Conservation (phyloP, 2,113 vertebrate species). For the Taurulus bubalis region DNA sequence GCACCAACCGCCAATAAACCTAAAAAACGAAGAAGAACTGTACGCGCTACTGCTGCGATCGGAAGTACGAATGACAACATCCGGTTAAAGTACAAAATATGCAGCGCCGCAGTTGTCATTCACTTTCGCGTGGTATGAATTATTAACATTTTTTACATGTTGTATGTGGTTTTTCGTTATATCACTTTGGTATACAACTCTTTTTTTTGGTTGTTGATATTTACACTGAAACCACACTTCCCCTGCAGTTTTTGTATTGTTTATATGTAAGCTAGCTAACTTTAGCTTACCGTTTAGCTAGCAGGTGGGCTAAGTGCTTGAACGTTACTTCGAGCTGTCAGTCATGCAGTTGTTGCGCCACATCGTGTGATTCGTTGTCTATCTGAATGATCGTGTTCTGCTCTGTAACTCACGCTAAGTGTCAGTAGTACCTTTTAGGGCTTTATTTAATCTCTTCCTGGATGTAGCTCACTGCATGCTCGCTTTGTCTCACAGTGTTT, state of each 20-base stretch:
- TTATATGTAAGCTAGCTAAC: conserved; percentile 33
- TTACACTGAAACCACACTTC: background rate
- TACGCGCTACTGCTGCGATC: background rate
- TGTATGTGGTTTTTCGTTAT: background rate
- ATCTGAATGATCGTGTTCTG: too few species aligned
- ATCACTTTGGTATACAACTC: rapidly evolving
- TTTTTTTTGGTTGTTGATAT: rapidly evolving
- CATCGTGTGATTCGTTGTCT: background rate
- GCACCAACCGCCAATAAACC: too few species aligned
- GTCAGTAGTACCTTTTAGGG: rapidly evolving
- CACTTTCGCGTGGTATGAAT: conserved; percentile 66
- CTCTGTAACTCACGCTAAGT: background rate
- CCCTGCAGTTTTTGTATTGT: rapidly evolving
- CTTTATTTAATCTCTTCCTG: background rate
- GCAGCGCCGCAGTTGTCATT: conserved; percentile 59
- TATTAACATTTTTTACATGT: rapidly evolving
- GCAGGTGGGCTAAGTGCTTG: conserved; percentile 14
- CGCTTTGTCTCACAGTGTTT: background rate
- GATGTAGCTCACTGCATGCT: background rate
- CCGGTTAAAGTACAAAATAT: conserved; percentile 68
- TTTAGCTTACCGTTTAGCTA: conserved; percentile 49
- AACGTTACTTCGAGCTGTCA: background rate
- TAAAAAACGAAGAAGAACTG: too few species aligned
- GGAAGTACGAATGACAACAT: conserved; percentile 20
- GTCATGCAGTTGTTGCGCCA: background rate